Evolutionary conservation across 2,113 vertebrate genomes (phyloP).

Genomic region (Sylvilagus bachmani): DNA sequence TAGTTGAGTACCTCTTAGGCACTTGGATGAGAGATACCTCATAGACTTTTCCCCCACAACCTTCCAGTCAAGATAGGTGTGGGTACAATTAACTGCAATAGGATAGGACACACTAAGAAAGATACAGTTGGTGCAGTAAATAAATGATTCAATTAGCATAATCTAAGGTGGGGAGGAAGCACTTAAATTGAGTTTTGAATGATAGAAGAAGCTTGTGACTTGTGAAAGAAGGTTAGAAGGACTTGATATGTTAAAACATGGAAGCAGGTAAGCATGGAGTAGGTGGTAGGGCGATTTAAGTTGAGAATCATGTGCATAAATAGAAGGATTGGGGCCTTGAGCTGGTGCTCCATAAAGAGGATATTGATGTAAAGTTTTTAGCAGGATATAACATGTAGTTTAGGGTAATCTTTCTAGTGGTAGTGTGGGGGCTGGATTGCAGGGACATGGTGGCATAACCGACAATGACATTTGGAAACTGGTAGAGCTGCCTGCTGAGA

Average conservation of each 20-base stretch:
- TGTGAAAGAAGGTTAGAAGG: neutral
- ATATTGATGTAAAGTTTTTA: neutral
- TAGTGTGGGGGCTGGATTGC: neutral
- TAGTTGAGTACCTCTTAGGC: neutral
- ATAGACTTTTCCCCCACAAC: neutral
- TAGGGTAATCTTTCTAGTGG: neutral
- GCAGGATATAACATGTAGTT: neutral
- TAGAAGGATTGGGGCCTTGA: neutral
- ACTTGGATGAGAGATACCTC: neutral
- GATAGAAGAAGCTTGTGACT: neutral
- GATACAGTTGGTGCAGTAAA: neutral
- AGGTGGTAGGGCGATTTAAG: neutral
- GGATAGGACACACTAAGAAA: neutral
- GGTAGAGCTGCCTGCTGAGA: neutral
- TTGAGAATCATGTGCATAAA: neutral
- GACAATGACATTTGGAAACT: neutral
- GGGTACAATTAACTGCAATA: neutral
- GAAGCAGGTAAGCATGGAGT: neutral
- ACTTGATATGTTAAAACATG: neutral
- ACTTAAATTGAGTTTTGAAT: constrained; percentile 22
- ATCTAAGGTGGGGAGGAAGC: neutral
- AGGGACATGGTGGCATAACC: neutral
- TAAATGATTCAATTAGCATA: neutral
- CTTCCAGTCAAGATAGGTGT: neutral
- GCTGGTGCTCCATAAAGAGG: neutral